These are phyloP conservation scores for Leucophenga varia DNA, from an alignment of 1,140 invertebrate species.

Conservation along the genomic window DNA sequence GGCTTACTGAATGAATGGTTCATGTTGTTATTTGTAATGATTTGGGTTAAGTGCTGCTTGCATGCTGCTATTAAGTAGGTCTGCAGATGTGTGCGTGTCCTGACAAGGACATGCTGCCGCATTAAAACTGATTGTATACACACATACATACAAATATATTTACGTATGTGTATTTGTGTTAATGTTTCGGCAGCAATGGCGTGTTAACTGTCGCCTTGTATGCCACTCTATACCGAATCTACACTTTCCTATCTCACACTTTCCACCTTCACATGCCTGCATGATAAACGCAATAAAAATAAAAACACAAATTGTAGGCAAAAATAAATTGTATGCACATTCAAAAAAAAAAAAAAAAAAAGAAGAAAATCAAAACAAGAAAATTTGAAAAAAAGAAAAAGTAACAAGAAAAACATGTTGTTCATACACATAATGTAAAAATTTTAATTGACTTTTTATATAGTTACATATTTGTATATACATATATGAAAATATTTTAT, in stretches of 20 bases:
- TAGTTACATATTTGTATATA: too few relatives aligned
- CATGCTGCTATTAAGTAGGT: constrained; percentile 47
- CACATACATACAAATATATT: too few relatives aligned
- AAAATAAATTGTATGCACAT: constrained; percentile 45
- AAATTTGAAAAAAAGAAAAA: constrained; percentile 11
- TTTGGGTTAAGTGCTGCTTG: constrained; percentile 51
- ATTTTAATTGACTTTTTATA: too few relatives aligned
- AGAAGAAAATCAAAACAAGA: constrained; percentile 32
- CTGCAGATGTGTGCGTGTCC: not conserved
- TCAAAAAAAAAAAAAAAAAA: constrained; percentile 36
- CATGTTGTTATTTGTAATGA: constrained; percentile 36
- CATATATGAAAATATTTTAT: too few relatives aligned
- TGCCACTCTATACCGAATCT: constrained; percentile 25
- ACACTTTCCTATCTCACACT: constrained; percentile 40
- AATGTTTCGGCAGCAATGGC: constrained; percentile 46
- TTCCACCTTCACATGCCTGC: not conserved
- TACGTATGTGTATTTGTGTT: constrained; percentile 25
- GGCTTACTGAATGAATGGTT: too few relatives aligned
- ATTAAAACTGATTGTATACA: too few relatives aligned
- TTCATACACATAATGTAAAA: too few relatives aligned
- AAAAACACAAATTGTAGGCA: constrained; percentile 38
- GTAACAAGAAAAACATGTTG: constrained; percentile 1
- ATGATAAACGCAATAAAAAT: constrained; percentile 41
- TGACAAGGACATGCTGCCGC: too few relatives aligned
- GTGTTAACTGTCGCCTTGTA: constrained; percentile 48